Evolutionary conservation across 2,797 vertebrate genomes (phyloP), one percentile per base, ranked within the genome.

Genomic region (Selene dorsalis): DNA sequence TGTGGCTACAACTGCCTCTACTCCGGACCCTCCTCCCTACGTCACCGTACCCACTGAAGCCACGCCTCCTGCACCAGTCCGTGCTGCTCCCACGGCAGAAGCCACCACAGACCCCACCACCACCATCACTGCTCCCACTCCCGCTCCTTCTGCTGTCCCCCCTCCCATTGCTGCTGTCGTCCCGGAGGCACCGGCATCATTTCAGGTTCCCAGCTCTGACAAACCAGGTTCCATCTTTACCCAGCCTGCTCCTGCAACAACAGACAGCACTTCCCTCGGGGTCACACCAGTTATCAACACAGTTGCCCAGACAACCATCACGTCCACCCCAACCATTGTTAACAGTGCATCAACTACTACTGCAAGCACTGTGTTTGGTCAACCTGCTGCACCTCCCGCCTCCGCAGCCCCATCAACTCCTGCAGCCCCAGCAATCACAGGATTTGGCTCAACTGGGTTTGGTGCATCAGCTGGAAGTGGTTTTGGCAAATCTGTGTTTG

Each of bases 401-500:
- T 73, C 91, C 48, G 56, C 86, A 0, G 53, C 72, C 11, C 22
- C 88, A 0, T 5, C 52, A 3, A 24, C 24, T 17, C 57, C 87
- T 5, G 13, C 77, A 11, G 69, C 76, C 1, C 78, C 87, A 0
- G 81, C 93, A 6, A 76, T 95, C 0, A 84, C 95, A 45, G 93
- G 91, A 0, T 98, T 94, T n/a, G 84, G 86, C 52, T 84, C 93
- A 4, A 0, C 92, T 3, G 82, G 82, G 9, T 94, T 94, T 43
- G 88, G 84, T 7, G 0, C 84, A 16, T 9, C 87, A 18, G 2
- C 94, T 0, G 6, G 87, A 26, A 68, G 95, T 0, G 91, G 91
- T 32, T 84, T 95, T 0, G 95, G 95, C 3, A 96, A 96, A 69
- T 87, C 96, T 0, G 52, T 93, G 0, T 98, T 98, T 38, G 96